Percentiles rank a stretch among this genome's conserved stretches.
Conservation (phyloP, 1,140 invertebrate genomes). For the Drosophila kanapiae region DNA sequence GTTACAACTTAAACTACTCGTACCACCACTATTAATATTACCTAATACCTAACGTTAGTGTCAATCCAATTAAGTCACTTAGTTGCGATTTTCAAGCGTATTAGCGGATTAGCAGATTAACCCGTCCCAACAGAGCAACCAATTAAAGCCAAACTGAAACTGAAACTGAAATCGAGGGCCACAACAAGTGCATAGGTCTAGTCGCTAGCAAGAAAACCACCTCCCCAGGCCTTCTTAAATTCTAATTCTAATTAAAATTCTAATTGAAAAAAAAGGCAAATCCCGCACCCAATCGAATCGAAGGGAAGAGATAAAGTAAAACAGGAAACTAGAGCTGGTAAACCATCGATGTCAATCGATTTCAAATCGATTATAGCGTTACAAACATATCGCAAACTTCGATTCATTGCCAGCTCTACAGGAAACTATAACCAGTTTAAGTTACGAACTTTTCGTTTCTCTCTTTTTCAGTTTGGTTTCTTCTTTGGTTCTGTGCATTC, state of each 20-base stretch:
- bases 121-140: constrained; percentile 81
- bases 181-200: constrained; percentile 22
- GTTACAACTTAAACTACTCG: constrained; percentile 58
- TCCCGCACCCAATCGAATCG: constrained; percentile 14
- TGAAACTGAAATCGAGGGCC: constrained; percentile 35
- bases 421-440: constrained; percentile 69
- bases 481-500: constrained; percentile 62
- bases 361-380: constrained; percentile 6
- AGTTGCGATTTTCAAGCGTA: constrained; percentile 81
- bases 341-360: constrained; percentile 1
- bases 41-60: constrained; percentile 63
- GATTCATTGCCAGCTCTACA: constrained; percentile 20
- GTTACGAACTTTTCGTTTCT: constrained; percentile 53
- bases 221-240: constrained; percentile 17
- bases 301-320: constrained; percentile 34
- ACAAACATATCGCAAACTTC: background rate
- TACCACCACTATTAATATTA: constrained; percentile 56
- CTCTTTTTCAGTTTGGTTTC: constrained; percentile 60
- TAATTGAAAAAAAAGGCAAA: constrained; percentile 51
- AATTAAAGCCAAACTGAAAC: constrained; percentile 57
- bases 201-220: constrained; percentile 12
- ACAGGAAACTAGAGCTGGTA: constrained; percentile 45
- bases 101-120: constrained; percentile 85
- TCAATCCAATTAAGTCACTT: constrained; percentile 82
- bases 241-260: constrained; percentile 39